These are phyloP conservation scores for Lepus timidus DNA, from an alignment of 2,113 vertebrate genomes.

Conservation along the genomic window DNA sequence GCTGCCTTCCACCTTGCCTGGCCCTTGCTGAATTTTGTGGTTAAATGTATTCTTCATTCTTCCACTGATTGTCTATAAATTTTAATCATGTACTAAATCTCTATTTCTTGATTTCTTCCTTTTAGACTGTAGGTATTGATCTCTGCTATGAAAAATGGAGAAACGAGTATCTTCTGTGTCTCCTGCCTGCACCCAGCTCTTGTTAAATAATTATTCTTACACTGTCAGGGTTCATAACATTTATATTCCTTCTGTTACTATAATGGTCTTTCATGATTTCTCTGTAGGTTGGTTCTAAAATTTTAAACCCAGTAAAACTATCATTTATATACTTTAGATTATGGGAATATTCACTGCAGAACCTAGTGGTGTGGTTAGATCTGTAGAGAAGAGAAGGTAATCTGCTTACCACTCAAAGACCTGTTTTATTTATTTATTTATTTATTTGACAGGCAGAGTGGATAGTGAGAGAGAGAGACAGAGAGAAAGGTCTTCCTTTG, in stretches of 20 bases:
- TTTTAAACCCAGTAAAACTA: conserved; percentile 67
- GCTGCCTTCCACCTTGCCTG: not conserved
- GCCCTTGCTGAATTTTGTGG: not conserved
- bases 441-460: too few species aligned
- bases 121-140: conserved; percentile 70
- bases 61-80: conserved; percentile 1
- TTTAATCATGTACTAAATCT: conserved; percentile 1
- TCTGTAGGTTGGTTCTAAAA: conserved; percentile 68
- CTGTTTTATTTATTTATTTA: not conserved
- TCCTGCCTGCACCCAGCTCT: not conserved
- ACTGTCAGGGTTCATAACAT: conserved; percentile 65
- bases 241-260: conserved; percentile 67
- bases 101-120: conserved; percentile 57
- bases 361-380: not conserved
- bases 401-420: not conserved
- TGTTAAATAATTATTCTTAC: conserved; percentile 70
- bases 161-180: not conserved
- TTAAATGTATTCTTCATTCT: not conserved
- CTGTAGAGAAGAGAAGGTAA: not conserved
- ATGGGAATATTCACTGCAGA: conserved; percentile 49
- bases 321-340: conserved; percentile 40
- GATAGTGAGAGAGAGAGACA: too few species aligned
- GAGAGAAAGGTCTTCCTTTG: too few species aligned
- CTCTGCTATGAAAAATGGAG: conserved; percentile 65
- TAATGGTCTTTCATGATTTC: conserved; percentile 65